A percentile compares a stretch with the other conserved stretches of the same genome.
phyloP scores from a whole-genome alignment of 2,113 vertebrate genomes.

The Egretta garzetta region DNA sequence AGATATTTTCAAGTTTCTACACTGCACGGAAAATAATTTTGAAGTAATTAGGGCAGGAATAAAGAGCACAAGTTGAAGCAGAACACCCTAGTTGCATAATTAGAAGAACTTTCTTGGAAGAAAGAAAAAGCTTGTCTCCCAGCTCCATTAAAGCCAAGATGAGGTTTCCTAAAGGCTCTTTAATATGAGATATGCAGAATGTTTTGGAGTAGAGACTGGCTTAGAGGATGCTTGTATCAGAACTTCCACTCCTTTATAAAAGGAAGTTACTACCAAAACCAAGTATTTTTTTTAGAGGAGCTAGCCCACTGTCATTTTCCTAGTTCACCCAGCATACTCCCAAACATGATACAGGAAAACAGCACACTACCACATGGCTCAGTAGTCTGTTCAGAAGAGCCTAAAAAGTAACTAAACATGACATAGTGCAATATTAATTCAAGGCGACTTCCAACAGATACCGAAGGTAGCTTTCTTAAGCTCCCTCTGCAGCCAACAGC shows the following conservation, averaged over 20 bases:
- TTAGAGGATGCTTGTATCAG: background rate
- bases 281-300: background rate
- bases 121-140: background rate
- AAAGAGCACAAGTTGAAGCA: constrained; percentile 9
- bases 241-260: background rate
- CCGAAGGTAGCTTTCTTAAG: background rate
- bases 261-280: background rate
- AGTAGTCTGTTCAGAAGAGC: background rate
- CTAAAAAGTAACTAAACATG: background rate
- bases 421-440: background rate
- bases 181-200: background rate
- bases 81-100: background rate
- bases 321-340: background rate
- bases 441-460: background rate
- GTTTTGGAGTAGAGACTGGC: background rate
- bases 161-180: background rate
- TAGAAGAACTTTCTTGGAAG: background rate
- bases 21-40: background rate
- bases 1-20: constrained; percentile 13
- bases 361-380: background rate
- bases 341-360: background rate
- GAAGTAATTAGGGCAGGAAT: background rate
- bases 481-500: background rate
- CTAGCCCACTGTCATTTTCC: background rate
- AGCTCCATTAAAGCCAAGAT: background rate